phyloP scores from a whole-genome alignment of 2,888 invertebrate genomes.

The Deilephila porcellus region DNA sequence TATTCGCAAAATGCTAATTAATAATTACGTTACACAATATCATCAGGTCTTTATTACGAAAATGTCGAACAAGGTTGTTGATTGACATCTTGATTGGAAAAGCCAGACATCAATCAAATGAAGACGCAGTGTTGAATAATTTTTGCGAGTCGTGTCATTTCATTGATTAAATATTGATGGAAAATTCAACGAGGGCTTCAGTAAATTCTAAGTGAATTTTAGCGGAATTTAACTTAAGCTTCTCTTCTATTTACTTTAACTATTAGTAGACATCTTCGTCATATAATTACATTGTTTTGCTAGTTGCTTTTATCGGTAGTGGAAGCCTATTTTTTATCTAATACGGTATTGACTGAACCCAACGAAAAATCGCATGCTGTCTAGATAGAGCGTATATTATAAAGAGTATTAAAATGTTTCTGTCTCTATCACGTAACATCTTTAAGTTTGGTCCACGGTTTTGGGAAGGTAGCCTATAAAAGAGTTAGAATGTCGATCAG shows the following conservation, averaged over 20 bases:
- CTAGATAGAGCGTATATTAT: no score
- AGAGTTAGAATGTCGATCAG: no score
- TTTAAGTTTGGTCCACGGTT: no score
- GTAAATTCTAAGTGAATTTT: constrained; percentile 31
- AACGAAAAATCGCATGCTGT: no score
- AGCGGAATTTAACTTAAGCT: neutral
- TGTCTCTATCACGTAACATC: no score
- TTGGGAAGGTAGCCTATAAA: no score
- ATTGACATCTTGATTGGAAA: neutral
- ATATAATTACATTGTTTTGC: neutral
- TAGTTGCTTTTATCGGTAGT: no score
- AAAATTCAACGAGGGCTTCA: constrained; percentile 34
- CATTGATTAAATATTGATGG: constrained; percentile 13
- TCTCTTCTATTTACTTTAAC: neutral
- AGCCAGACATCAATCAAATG: constrained; percentile 2
- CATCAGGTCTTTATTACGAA: neutral
- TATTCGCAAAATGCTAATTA: neutral
- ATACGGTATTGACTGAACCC: no score
- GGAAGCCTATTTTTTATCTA: no score
- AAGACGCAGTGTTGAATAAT: neutral
- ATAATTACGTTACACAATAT: neutral
- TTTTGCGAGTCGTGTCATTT: constrained; percentile 14
- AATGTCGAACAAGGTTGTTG: neutral
- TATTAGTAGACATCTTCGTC: neutral
- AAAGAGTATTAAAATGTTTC: no score